Base-by-base conservation (phyloP, 1,140 invertebrate genomes). In the Eufriesea mexicana region DNA sequence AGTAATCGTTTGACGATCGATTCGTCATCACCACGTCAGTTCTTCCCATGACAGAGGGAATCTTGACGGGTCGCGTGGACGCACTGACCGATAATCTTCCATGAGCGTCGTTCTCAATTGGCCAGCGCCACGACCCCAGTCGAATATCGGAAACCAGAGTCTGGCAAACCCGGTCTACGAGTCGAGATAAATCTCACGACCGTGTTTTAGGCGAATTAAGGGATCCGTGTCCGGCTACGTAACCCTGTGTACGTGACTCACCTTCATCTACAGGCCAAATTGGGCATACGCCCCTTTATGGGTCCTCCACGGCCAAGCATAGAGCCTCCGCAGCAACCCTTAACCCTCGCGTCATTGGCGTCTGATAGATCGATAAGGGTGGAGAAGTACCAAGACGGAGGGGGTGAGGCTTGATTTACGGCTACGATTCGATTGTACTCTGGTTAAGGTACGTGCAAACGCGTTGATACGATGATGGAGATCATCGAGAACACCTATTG, bases 401-500 rank as follows among this genome's bases (percentile, higher is more conserved):
- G 18, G 45, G 16, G 7, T 4, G 14, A 16, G 42, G 4, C 20
- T 42, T 51, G 74, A 76, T 76, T 76, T 76, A 76, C 14, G 25
- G 25, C 42, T 28, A 49, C 57, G 45, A 75, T 61, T 64, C 28
- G 6, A 64, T 51, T 45, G 47, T 16, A 28, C 25, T 75, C 42
- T n/a, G 20, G 28, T 25, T 59, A n/a, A 25, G 23, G 5, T 57
- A 25, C 51, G 20, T 55, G 70, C 28, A n/a, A 42, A 55, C 8
- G 42, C 2, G 73, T 75, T 47, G 25, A 45, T 55, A 66, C 28
- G 16, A 5, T 8, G 25, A 28, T 16, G 62, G 20, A 47, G 20
- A 5, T n/a, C 57, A 79, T 70, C n/a, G 42, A 57, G 51, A 51
- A 54, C 16, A 49, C 18, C 42, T 64, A 64, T 74, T 66, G 35